A percentile compares a stretch with the other conserved stretches of the same genome.
Evolutionary conservation across 2,888 invertebrate species (phyloP).

Genomic region (Noctua janthe): DNA sequence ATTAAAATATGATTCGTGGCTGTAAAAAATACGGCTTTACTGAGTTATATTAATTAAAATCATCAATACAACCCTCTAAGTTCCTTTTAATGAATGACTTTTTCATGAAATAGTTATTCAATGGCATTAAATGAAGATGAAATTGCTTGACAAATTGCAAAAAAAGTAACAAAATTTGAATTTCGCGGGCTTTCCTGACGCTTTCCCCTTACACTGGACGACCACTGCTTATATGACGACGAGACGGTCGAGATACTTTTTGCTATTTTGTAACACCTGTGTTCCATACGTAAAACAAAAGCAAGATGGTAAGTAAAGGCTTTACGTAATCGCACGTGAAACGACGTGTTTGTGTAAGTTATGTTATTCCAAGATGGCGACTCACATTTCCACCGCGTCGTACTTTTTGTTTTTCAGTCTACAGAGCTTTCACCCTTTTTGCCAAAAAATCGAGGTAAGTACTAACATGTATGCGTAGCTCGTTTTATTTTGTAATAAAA

Average conservation of each 20-base stretch:
- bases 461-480: background rate
- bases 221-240: background rate
- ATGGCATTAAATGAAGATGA: too few relatives aligned
- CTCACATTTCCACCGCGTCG: constrained; percentile 28
- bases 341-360: constrained; percentile 48
- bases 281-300: constrained; percentile 22
- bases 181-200: too few relatives aligned
- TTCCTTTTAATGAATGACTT: too few relatives aligned
- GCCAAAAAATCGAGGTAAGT: background rate
- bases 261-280: constrained; percentile 19
- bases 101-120: too few relatives aligned
- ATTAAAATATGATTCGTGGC: too few relatives aligned
- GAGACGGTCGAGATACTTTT: background rate
- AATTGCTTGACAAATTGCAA: too few relatives aligned
- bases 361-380: constrained; percentile 48
- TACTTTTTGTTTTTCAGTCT: constrained; percentile 25
- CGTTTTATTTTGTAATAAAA: background rate
- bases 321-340: constrained; percentile 33
- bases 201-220: background rate
- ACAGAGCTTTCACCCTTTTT: background rate
- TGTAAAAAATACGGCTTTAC: too few relatives aligned
- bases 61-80: too few relatives aligned
- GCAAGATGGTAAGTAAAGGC: constrained; percentile 25
- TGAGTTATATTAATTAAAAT: too few relatives aligned
- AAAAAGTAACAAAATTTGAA: too few relatives aligned